Conservation (phyloP, 2,888 invertebrate species). For the Heliconius aoede region DNA sequence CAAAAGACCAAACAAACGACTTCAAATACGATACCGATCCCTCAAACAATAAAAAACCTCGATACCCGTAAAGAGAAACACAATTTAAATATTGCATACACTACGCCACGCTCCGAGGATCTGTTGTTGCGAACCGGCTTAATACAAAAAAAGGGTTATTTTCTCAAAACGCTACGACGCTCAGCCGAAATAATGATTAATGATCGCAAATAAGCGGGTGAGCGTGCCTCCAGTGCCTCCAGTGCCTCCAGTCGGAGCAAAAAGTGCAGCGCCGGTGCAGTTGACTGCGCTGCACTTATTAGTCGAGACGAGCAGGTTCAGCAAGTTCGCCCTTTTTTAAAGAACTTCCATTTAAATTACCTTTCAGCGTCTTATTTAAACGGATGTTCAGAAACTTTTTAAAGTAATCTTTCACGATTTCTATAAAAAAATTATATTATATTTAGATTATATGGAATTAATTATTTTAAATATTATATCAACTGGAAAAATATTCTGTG, state of each 20-base stretch:
- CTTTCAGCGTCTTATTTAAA: constrained; percentile 3
- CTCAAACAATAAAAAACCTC: constrained; percentile 44
- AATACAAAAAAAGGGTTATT: constrained; percentile 81
- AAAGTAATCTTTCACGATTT: neutral
- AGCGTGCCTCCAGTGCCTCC: no score
- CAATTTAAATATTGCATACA: constrained; percentile 60
- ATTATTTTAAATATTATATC: neutral
- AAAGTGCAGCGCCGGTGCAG: constrained; percentile 71
- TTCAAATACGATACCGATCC: constrained; percentile 47
- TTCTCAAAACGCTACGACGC: constrained; percentile 77
- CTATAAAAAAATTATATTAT: neutral
- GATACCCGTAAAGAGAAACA: constrained; percentile 48
- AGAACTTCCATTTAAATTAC: constrained; percentile 23
- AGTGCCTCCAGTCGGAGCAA: constrained; percentile 66
- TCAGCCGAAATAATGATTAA: constrained; percentile 83
- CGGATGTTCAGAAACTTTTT: constrained; percentile 2
- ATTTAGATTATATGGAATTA: neutral
- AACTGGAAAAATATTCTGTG: neutral
- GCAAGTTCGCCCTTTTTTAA: constrained; percentile 9
- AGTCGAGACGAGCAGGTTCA: constrained; percentile 21
- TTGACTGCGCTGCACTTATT: constrained; percentile 58
- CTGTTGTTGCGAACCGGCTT: constrained; percentile 56
- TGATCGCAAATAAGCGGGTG: constrained; percentile 84
- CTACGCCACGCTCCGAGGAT: constrained; percentile 57
- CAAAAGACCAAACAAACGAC: constrained; percentile 36